Evolutionary conservation across 2,888 invertebrate species (phyloP), one percentile per base, ranked within the genome.

Genomic region (Idaea aversata): DNA sequence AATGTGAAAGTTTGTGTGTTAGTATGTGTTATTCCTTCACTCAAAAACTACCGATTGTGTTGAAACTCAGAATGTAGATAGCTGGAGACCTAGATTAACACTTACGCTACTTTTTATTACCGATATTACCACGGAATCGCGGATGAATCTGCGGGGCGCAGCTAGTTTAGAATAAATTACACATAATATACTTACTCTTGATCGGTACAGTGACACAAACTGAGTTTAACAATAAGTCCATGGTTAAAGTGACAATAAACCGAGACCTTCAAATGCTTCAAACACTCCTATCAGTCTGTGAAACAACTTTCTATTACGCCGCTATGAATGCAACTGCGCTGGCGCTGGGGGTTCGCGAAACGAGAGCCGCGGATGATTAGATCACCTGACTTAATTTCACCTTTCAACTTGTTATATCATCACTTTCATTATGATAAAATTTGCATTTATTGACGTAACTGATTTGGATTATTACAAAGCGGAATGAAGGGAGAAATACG

Each of bases 401-500:
- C 88, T 91, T 85, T 89, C 86, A 87, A 88, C 84, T 83, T 79
- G 71, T 90, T 89, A 90, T 84, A 86, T 87, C 87, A 88, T 85
- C 82, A 86, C 91, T 91, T 92, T 91, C 88, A 83, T 2, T 47
- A 47, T 7, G 47, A 13, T 13, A 47, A 13, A 5, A 47, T 47
- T 47, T 47, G 47, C 47, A 47, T 47, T 47, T 13, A 13, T 10
- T 47, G 13, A 47, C 47, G 47, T 47, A 47, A 47, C 47, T 47
- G 25, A 25, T 7, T 10, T 47, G 47, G 47, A 47, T 4, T 47
- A 47, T 10, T 0, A 47, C 13, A 47, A 47, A 47, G 36, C 5
- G 36, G 4, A 36, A 36, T 36, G 6, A 7, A 47, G 13, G 13
- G 47, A 47, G 47, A 10, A 47, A 10, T 47, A 47, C 3, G 47